Evolutionary conservation across 2,113 vertebrate genomes (phyloP).

Genomic region (Agelaius tricolor): DNA sequence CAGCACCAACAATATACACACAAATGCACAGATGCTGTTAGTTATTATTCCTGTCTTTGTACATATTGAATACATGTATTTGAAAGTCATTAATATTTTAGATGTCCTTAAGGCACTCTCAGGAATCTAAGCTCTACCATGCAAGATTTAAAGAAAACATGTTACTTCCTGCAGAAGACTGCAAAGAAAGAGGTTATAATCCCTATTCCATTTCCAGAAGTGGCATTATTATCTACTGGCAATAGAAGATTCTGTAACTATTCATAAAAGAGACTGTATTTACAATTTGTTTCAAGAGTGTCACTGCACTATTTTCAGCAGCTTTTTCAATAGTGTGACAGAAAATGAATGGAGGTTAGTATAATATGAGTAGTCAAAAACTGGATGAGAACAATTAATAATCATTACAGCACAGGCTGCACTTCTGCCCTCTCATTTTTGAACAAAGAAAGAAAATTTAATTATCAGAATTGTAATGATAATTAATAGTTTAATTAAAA

Average conservation of each 20-base stretch:
- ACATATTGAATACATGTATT: neutral
- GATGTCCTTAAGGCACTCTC: neutral
- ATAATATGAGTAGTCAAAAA: neutral
- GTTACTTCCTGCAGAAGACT: neutral
- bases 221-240: neutral
- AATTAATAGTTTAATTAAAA: neutral
- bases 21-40: neutral
- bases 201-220: neutral
- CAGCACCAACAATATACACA: neutral
- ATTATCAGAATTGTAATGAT: neutral
- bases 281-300: neutral
- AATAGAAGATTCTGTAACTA: neutral
- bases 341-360: neutral
- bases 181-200: neutral
- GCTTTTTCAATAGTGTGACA: neutral
- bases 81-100: neutral
- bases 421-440: neutral
- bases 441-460: neutral
- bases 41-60: neutral
- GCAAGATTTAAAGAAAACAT: neutral
- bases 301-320: neutral
- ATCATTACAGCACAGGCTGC: neutral
- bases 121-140: neutral
- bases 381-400: neutral
- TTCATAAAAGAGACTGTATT: neutral